Evolutionary conservation across 2,113 vertebrate species (phyloP).

Genomic region (Cyphomyrus discorhynchus): DNA sequence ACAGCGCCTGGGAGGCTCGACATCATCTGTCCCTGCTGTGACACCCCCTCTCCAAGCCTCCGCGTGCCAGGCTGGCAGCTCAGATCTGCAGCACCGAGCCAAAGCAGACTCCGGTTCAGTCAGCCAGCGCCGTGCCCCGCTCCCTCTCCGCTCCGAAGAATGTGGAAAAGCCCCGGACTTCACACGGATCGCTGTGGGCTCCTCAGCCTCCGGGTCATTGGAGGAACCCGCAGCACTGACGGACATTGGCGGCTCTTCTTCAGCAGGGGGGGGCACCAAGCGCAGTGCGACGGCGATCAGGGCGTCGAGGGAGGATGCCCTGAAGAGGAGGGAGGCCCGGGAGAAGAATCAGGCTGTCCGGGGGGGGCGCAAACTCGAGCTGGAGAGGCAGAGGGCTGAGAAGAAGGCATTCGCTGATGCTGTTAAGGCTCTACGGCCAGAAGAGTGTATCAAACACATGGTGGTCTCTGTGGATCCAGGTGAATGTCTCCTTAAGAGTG

Average conservation of each 20-base stretch:
- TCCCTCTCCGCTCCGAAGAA: conserved; percentile 20
- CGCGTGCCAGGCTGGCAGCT: not conserved
- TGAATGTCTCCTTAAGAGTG: conserved; percentile 38
- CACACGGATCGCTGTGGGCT: not conserved
- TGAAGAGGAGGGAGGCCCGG: conserved; percentile 29
- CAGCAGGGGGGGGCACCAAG: conserved; percentile 43
- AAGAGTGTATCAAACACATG: conserved; percentile 75
- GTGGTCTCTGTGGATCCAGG: conserved; percentile 75
- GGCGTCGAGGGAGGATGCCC: conserved; percentile 35
- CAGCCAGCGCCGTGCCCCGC: not conserved
- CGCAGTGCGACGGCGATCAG: conserved; percentile 38
- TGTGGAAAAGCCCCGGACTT: accelerated
- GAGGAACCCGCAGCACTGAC: not conserved
- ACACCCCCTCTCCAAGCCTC: not conserved
- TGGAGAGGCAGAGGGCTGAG: conserved; percentile 52
- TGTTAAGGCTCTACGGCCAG: conserved; percentile 66
- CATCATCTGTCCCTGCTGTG: not conserved
- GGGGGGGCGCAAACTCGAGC: conserved; percentile 36
- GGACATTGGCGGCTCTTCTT: not conserved
- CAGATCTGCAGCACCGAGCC: not conserved
- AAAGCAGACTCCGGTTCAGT: not conserved
- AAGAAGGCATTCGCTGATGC: conserved; percentile 47
- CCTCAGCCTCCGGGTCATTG: not conserved
- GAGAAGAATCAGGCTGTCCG: conserved; percentile 43
- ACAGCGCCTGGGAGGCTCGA: conserved; percentile 34